Conservation (phyloP, 2,113 vertebrate genomes). For the Pomatorhinus ruficollis region DNA sequence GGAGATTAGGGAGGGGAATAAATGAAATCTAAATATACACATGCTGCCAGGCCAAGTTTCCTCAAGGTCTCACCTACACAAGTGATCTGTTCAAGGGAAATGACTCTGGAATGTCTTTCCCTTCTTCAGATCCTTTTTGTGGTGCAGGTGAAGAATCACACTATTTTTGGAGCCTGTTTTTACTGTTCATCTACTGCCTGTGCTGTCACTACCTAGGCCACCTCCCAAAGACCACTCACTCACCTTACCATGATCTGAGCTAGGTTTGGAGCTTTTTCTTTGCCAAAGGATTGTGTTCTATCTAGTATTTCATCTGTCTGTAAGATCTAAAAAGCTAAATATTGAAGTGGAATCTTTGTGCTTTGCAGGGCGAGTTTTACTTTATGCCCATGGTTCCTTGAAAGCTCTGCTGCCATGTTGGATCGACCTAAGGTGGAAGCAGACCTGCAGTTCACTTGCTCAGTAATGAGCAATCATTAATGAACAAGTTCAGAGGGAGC, state of each 20-base stretch:
- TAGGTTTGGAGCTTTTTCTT: neutral
- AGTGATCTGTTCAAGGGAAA: neutral
- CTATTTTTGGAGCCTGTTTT: neutral
- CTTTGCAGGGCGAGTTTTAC: neutral
- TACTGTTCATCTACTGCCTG: neutral
- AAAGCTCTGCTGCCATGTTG: neutral
- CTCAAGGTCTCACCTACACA: neutral
- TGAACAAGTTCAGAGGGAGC: neutral
- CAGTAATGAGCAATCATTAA: neutral
- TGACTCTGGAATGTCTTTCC: neutral
- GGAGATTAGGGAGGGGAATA: neutral
- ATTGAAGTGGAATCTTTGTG: neutral
- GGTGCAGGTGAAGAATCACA: neutral
- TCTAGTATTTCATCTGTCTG: neutral
- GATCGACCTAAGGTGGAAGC: neutral
- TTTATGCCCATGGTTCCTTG: neutral
- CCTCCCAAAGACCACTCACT: neutral
- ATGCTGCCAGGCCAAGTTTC: neutral
- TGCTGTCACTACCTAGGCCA: neutral
- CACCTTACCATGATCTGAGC: neutral
- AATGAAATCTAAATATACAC: neutral
- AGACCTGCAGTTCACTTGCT: neutral
- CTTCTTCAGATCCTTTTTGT: neutral
- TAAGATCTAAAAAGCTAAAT: neutral
- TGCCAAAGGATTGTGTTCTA: neutral